Evolutionary conservation across 2,797 vertebrate species (phyloP).

Genomic region (Ceyx erithaca): DNA sequence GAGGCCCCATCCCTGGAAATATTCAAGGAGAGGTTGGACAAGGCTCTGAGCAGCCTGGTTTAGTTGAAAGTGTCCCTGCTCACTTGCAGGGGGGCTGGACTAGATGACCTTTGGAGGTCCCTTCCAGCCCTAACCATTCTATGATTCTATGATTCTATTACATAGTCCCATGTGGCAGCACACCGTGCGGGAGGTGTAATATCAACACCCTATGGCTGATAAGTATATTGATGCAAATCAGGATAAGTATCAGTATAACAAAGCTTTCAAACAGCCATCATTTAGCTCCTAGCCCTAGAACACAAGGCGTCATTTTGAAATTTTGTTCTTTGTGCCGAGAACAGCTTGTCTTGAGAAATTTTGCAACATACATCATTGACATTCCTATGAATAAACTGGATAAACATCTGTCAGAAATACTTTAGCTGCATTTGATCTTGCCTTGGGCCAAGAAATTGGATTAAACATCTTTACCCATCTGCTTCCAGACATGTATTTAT

Average conservation of each 20-base stretch:
- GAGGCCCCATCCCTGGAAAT: no score
- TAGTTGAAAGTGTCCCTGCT: no score
- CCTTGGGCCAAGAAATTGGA: neutral
- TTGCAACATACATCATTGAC: neutral
- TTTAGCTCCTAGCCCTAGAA: neutral
- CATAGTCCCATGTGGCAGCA: neutral
- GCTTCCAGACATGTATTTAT: neutral
- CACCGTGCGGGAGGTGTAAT: neutral
- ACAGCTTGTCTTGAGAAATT: neutral
- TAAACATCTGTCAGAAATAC: slow-evolving; percentile 39
- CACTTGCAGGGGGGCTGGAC: no score
- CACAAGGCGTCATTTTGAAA: neutral
- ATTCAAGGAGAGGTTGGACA: no score
- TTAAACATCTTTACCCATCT: neutral
- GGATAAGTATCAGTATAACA: neutral
- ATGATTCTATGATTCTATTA: no score
- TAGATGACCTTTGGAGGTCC: no score
- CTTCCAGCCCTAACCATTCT: no score
- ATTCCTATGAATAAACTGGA: neutral
- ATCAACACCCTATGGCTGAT: neutral
- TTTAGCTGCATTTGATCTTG: neutral
- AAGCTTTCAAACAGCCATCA: neutral
- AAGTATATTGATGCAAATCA: neutral
- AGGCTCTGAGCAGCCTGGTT: no score
- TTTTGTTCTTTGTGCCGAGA: neutral